Evolutionary conservation across 2,797 vertebrate genomes (phyloP), one percentile per base, ranked within the genome.

Genomic region (Onychomys torridus): DNA sequence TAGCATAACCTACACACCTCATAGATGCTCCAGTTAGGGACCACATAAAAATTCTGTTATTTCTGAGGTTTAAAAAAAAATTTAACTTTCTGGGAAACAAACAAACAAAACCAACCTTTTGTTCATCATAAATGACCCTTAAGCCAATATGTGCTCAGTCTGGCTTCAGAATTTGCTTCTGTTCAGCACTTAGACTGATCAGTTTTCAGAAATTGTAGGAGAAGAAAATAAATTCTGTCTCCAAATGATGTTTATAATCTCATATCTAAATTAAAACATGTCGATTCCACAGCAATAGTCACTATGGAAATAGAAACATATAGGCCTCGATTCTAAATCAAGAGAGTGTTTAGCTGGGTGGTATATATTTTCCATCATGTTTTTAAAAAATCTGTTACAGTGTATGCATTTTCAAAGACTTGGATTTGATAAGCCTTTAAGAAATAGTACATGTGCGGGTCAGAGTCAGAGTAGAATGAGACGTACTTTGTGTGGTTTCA

Each of bases 291-390:
- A 97, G 97, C 97, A 97, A 93, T 98, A 98, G 97, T 98, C 98
- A 97, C 98, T 98, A 98, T 98, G 97, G 97, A 98, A 98, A 98
- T 98, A 98, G 98, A 98, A 98, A 97, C 97, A 98, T 98, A 98
- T 98, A 98, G 98, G 97, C 97, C 98, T 98, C 91, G 71, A 97
- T 98, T 98, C 98, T 98, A 98, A 98, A 98, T 98, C 97, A 89
- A 97, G 98, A 96, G 93, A 79, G 96, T 98, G 97, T 98, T 98
- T 98, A 98, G 98, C 95, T 97, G 97, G 97, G 95, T 97, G 98
- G 97, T 97, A 97, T 98, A 97, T 98, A 98, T 98, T 98, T 98
- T 97, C 95, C 97, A 97, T 97, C 97, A 97, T 98, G 98, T 98
- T 97, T 98, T 97, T 97, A 90, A 97, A 97, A 98, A 98, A 98